Evolutionary conservation across 2,113 vertebrate genomes (phyloP), one percentile per base, ranked within the genome.

Genomic region (Scytalopus superciliaris): DNA sequence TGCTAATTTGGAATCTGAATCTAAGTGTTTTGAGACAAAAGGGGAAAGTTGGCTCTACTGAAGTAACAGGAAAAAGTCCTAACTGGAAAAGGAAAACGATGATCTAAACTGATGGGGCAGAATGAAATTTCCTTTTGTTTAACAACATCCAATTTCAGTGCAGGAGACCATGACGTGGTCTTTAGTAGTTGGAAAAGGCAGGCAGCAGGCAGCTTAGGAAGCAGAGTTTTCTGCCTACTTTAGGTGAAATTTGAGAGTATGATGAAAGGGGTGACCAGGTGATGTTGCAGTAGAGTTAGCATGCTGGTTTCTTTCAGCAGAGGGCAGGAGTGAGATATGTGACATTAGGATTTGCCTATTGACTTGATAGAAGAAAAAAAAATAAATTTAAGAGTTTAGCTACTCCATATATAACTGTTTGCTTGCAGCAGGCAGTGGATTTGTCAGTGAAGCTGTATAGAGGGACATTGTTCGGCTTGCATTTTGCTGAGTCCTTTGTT

Each of bases 121-220:
- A 93, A 87, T 62, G 67, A 87, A 56, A 73, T 85, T 91, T 75
- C 44, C 53, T 88, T 94, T 84, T 66, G 62, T 94, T 91, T 85
- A 50, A 55, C 35, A 49, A 33, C 77, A 44, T 67, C 30, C 60
- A 52, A 18, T 93, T 89, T 83, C n/a, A 33, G 83, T 47, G 77
- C 76, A 76, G 74, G 69, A 85, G 59, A 89, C 57, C 75, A 47
- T 78, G 75, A 55, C 23, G 2, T 8, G 49, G 35, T 90, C 63
- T 78, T 78, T 50, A 62, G 72, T 22, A 23, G 42, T 0, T 67
- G 60, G 60, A 25, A 64, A 84, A 50, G 6, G 57, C 50, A 21
- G 70, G 27, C 49, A 67, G 42, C 55, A 33, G 50, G 62, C 53
- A 59, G 37, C n/a, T 67, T 31, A 6, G 33, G 52, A 40, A 90